These are phyloP conservation scores for Otolemur garnettii DNA, from an alignment of 2,113 vertebrate genomes.

Conservation along the genomic window DNA sequence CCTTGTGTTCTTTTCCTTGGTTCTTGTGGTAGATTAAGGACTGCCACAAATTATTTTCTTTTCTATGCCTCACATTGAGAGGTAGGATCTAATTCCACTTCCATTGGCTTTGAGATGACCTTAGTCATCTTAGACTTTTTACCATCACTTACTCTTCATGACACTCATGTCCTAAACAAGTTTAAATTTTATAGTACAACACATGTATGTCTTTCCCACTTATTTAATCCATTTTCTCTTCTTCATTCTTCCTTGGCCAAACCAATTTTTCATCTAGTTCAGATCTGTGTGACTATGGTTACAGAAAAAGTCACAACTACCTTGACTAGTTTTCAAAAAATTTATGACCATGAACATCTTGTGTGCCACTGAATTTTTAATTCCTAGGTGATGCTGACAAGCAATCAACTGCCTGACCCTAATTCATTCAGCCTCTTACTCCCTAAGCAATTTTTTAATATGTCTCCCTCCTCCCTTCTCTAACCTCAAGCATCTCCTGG, in stretches of 20 bases:
- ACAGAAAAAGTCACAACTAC: neutral
- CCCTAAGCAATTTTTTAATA: neutral
- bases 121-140: neutral
- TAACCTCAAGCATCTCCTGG: neutral
- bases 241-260: neutral
- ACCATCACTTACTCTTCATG: neutral
- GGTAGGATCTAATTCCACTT: neutral
- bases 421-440: neutral
- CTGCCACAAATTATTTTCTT: neutral
- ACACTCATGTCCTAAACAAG: neutral
- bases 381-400: neutral
- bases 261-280: neutral
- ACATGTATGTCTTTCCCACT: neutral
- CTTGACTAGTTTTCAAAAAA: neutral
- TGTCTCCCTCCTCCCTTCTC: neutral
- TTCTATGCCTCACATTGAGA: neutral
- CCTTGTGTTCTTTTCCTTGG: neutral
- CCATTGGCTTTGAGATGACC: neutral
- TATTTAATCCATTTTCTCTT: neutral
- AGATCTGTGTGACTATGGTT: neutral
- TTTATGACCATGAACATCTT: neutral
- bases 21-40: neutral
- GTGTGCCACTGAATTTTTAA: neutral
- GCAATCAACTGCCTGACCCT: neutral
- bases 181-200: neutral